A percentile compares a stretch with the other conserved stretches of the same genome.
These are phyloP conservation scores for Darevskia nairensis DNA, from an alignment of 2,797 vertebrate species.

Conservation along the genomic window DNA sequence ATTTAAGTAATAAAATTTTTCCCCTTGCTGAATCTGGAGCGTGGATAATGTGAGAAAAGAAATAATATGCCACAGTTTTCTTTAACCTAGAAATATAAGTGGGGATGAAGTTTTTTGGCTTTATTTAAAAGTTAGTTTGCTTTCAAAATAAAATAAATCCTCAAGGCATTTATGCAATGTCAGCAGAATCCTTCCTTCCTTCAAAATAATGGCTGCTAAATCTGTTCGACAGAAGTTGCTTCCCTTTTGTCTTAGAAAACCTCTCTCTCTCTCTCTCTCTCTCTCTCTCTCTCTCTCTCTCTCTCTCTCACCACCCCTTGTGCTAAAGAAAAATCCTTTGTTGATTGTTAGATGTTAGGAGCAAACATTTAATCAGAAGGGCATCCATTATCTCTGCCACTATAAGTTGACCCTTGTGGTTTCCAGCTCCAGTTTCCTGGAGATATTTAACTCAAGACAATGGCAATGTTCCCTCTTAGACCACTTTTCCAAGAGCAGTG, in stretches of 20 bases:
- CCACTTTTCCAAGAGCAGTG: neutral
- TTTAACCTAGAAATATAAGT: neutral
- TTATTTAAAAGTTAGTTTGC: neutral
- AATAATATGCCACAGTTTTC: neutral
- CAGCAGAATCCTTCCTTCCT: slow-evolving; percentile 49
- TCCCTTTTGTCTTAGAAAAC: slow-evolving; percentile 31
- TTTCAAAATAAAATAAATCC: slow-evolving; percentile 7
- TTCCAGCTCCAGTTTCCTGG: slow-evolving; percentile 56
- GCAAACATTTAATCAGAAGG: slow-evolving; percentile 64
- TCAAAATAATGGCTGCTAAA: slow-evolving; percentile 36
- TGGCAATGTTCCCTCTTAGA: neutral
- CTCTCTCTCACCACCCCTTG: slow-evolving; percentile 25
- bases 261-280: slow-evolving; percentile 28
- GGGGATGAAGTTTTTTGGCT: neutral
- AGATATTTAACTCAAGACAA: slow-evolving; percentile 61
- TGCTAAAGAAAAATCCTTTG: slow-evolving; percentile 36
- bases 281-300: slow-evolving; percentile 16
- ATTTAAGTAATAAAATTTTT: too few species aligned
- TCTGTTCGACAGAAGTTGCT: slow-evolving; percentile 29
- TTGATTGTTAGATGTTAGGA: slow-evolving; percentile 58
- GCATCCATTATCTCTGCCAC: slow-evolving; percentile 51
- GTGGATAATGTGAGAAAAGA: neutral
- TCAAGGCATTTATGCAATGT: slow-evolving; percentile 30
- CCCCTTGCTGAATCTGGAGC: slow-evolving; percentile 32
- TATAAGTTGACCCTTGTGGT: slow-evolving; percentile 59